Evolutionary conservation across 1,140 invertebrate genomes (phyloP), one percentile per base, ranked within the genome.

Genomic region (Apis dorsata): DNA sequence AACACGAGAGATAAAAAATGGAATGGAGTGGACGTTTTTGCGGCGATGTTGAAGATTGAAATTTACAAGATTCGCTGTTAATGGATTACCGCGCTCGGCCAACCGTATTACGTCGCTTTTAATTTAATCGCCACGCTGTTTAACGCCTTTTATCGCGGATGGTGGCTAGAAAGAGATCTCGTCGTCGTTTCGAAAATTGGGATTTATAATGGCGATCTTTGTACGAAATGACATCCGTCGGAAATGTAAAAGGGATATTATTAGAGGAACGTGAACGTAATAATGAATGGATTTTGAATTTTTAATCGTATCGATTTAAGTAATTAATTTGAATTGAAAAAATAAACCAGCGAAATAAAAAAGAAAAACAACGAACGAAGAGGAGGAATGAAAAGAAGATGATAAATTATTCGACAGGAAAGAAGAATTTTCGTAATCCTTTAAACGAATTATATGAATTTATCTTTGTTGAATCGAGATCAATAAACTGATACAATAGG

Each of bases 51-150:
- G 13, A 17, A 59, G 17, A 76, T 60, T 68, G 62, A 68, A 81
- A 81, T 68, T 81, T 76, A 51, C 72, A 17, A 49, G 15, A 34
- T 75, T 75, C 51, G 0, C 51, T 60, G 44, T 76, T 76, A 76
- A 81, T 76, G 79, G 72, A 68, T 68, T 66, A 59, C 44, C 53
- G 17, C 7, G 79, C 53, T 76, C 24, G 53, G 21, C 44, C 28
- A 51, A 34, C 15, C 1, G 8, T 28, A 34, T 59, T 59, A 53
- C 10, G 9, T 5, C 13, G 79, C 62, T 68, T 68, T 76, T 55
- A 59, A 51, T 57, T 51, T 57, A 75, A 81, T 81, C 75, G 62
- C 44, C 24, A n/a, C 21, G 59, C 51, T 68, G 59, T 72, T n/a
- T n/a, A 53, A 55, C 53, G 28, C 53, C 19, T 53, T 49, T 74